Percentiles rank a stretch among this genome's conserved stretches.
phyloP scores from a whole-genome alignment of 2,113 vertebrate species.

The Tragelaphus buxtoni region DNA sequence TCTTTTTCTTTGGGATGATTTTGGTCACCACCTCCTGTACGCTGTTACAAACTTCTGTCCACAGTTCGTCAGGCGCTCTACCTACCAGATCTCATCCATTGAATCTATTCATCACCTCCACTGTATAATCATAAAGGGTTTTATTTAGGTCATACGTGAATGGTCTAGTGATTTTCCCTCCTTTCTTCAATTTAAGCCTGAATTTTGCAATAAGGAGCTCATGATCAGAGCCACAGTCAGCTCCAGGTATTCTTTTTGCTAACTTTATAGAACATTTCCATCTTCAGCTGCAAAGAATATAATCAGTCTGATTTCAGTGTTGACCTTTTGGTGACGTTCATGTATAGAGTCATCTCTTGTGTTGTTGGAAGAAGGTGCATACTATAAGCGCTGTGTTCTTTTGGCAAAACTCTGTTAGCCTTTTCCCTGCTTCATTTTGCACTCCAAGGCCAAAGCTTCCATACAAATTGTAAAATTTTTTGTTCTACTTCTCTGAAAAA shows the following conservation, averaged over 20 bases:
- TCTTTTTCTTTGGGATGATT: background rate
- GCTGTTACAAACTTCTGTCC: background rate
- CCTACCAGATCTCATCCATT: background rate
- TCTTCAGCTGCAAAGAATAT: background rate
- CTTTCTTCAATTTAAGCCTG: background rate
- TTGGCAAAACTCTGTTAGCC: background rate
- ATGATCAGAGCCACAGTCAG: background rate
- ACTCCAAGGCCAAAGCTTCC: background rate
- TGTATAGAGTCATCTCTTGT: background rate
- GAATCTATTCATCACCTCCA: background rate
- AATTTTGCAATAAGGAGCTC: background rate
- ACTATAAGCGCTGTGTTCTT: background rate
- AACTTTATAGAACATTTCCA: background rate
- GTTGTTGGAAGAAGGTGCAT: background rate
- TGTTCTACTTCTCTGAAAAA: background rate
- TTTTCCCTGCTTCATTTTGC: background rate
- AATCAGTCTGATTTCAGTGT: background rate
- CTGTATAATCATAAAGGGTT: background rate
- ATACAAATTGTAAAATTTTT: background rate
- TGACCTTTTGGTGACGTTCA: background rate
- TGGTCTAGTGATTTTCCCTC: background rate
- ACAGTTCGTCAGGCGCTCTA: background rate
- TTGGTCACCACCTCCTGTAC: background rate
- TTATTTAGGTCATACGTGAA: background rate
- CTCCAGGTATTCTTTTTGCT: background rate